These are phyloP conservation scores for Sarcophaga subvicina DNA, from an alignment of 2,888 invertebrate species.

Conservation along the genomic window DNA sequence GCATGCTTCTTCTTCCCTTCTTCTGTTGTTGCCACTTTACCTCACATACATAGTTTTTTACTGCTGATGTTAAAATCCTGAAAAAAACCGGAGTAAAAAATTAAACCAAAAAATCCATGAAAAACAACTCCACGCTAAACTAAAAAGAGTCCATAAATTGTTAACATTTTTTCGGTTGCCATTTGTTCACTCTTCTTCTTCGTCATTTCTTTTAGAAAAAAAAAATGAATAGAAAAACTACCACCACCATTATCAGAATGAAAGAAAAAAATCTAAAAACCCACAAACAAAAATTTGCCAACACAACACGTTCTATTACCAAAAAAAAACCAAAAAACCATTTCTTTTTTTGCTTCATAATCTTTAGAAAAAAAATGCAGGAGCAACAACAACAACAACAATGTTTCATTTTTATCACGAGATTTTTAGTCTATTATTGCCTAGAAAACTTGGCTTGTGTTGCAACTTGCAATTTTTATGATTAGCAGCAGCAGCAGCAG, in stretches of 20 bases:
- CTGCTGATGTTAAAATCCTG: neutral
- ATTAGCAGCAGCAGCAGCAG: constrained; percentile 33
- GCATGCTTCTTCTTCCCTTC: too few species aligned
- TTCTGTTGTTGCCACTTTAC: neutral
- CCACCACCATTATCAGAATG: constrained; percentile 9
- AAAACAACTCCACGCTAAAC: too few species aligned
- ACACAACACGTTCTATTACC: neutral
- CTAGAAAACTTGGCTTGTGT: constrained; percentile 26
- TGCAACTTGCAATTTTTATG: constrained; percentile 50
- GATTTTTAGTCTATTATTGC: neutral
- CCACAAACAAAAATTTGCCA: constrained; percentile 30
- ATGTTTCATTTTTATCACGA: constrained; percentile 9
- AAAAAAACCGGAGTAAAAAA: neutral
- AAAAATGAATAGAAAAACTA: constrained; percentile 9
- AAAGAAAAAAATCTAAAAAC: constrained; percentile 10
- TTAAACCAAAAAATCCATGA: neutral
- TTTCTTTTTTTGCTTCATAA: constrained; percentile 15
- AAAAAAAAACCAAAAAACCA: neutral
- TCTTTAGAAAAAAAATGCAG: constrained; percentile 9
- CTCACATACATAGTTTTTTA: neutral
- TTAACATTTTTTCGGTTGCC: too few species aligned
- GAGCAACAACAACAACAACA: neutral
- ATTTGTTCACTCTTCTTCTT: neutral
- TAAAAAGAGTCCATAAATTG: too few species aligned
- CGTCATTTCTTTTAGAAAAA: neutral